Percentiles rank a stretch among this genome's conserved stretches.
Conservation (phyloP, 2,888 invertebrate genomes). For the Merodon equestris region DNA sequence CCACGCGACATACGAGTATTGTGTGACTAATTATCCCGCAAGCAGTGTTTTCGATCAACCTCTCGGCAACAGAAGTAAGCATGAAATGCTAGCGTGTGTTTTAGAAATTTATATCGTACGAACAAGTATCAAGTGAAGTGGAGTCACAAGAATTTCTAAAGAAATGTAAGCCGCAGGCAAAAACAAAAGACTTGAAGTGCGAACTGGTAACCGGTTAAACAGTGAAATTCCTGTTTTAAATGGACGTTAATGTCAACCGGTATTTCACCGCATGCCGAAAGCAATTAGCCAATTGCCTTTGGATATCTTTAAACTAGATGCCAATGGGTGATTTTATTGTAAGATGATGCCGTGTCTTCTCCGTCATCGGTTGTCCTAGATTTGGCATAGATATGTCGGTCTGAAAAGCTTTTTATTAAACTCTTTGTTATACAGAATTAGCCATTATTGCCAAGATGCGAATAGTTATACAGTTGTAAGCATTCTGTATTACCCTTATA, state of each 20-base stretch:
- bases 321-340: slow-evolving; percentile 7
- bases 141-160: background rate
- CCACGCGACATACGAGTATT: slow-evolving; percentile 20
- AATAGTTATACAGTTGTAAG: too few relatives aligned
- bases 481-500: too few relatives aligned
- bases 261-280: background rate
- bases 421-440: too few relatives aligned
- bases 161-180: background rate
- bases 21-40: slow-evolving; percentile 12
- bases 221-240: slow-evolving; percentile 18
- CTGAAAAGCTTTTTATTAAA: too few relatives aligned
- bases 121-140: too few relatives aligned
- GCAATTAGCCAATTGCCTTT: background rate
- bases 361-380: background rate
- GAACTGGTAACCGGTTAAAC: slow-evolving; percentile 12
- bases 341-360: slow-evolving; percentile 11
- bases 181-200: slow-evolving; percentile 23
- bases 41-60: slow-evolving; percentile 24
- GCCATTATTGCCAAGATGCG: too few relatives aligned
- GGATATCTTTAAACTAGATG: slow-evolving; percentile 1
- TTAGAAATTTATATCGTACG: background rate
- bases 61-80: too few relatives aligned
- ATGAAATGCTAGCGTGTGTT: slow-evolving; percentile 9
- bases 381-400: too few relatives aligned
- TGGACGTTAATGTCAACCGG: slow-evolving; percentile 29